Conservation (phyloP, 2,797 vertebrate genomes). For the Gobio occitaniae region DNA sequence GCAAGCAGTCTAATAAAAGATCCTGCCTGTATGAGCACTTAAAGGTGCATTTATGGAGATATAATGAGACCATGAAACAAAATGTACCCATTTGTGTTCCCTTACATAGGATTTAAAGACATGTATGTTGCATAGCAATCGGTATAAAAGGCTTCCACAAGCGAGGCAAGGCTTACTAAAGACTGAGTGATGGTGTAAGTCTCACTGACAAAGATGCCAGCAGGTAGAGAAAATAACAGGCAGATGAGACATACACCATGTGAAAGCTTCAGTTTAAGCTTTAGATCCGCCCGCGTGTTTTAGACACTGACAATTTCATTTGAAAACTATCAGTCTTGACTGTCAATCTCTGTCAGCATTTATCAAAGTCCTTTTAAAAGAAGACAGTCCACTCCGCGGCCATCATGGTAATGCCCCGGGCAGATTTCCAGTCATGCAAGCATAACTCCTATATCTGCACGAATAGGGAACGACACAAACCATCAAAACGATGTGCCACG, state of each 20-base stretch:
- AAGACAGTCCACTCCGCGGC: constrained; percentile 7
- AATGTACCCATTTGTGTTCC: constrained; percentile 5
- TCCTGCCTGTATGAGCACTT: not conserved
- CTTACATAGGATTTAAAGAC: not conserved
- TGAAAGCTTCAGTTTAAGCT: constrained; percentile 34
- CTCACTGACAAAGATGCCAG: constrained; percentile 17
- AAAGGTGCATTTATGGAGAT: not conserved
- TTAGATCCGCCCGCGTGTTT: not conserved
- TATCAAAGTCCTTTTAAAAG: constrained; percentile 25
- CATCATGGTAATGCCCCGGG: not conserved
- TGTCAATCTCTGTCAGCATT: constrained; percentile 35
- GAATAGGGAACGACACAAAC: not conserved
- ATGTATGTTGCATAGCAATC: not conserved
- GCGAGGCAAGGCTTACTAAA: constrained; percentile 47
- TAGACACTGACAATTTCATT: constrained; percentile 38
- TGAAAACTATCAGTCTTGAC: constrained; percentile 34
- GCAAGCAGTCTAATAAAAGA: constrained; percentile 10
- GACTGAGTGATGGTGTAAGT: constrained; percentile 64
- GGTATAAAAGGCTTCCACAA: not conserved
- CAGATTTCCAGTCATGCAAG: not conserved
- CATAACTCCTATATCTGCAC: not conserved
- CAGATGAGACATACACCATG: constrained; percentile 24
- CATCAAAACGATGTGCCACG: not conserved
- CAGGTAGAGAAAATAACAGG: constrained; percentile 27
- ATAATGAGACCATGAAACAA: not conserved